Evolutionary conservation across 1,140 invertebrate genomes (phyloP).

Genomic region (Drosophila pruinosa): DNA sequence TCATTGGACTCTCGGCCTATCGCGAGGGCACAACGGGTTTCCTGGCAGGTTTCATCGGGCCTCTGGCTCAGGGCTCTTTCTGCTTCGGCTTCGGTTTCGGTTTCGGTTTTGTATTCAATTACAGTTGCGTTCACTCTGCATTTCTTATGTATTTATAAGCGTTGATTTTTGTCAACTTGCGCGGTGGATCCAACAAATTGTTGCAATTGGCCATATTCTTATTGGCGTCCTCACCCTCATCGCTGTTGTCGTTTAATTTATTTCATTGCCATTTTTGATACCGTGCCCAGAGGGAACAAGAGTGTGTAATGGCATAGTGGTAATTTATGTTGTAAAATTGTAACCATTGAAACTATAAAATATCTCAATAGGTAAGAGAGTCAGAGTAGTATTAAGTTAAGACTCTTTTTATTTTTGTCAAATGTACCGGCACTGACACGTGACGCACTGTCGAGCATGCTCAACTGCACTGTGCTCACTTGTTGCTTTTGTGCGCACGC

Average conservation of each 20-base stretch:
- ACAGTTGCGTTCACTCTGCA: conserved; percentile 18
- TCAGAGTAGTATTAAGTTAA: too few species aligned
- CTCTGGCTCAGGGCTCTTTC: background rate
- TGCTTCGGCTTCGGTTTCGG: too few species aligned
- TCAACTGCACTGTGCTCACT: background rate
- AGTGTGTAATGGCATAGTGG: background rate
- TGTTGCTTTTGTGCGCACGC: background rate
- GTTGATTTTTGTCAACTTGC: conserved; percentile 29
- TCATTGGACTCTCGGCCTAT: background rate
- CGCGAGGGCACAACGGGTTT: background rate
- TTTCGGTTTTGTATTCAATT: too few species aligned
- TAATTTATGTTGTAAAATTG: too few species aligned
- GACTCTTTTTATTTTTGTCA: too few species aligned
- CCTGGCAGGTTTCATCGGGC: background rate
- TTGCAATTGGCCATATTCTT: conserved; percentile 49
- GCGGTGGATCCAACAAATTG: conserved; percentile 46
- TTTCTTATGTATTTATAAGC: conserved; percentile 24
- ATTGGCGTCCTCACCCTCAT: background rate
- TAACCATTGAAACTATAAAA: too few species aligned
- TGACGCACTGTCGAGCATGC: background rate
- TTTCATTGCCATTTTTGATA: background rate
- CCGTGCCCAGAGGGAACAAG: background rate
- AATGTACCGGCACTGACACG: too few species aligned
- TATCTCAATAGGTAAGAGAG: too few species aligned
- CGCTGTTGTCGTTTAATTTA: background rate